Conservation (phyloP, 2,888 invertebrate species). For the Agonopterix alstromeriana region DNA sequence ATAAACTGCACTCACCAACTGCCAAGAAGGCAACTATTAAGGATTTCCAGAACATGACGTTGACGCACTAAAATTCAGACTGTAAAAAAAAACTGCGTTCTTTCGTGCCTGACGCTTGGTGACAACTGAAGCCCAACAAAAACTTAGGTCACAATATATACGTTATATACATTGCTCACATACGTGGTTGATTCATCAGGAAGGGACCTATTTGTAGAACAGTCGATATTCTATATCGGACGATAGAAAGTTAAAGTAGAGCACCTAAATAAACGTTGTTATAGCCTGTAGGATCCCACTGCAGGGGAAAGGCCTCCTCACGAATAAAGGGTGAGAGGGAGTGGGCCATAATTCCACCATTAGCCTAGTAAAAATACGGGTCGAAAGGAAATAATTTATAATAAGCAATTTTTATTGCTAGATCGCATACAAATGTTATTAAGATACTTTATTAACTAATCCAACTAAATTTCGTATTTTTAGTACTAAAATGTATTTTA, state of each 20-base stretch:
- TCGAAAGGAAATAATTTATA: too few species aligned
- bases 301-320: too few species aligned
- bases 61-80: neutral
- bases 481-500: too few species aligned
- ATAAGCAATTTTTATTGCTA: too few species aligned
- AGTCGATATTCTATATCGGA: neutral
- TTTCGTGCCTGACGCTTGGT: neutral
- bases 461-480: too few species aligned
- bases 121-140: conserved; percentile 3
- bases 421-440: too few species aligned
- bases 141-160: conserved; percentile 7
- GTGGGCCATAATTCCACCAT: too few species aligned
- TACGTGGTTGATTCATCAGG: conserved; percentile 4
- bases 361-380: too few species aligned
- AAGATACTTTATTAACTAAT: too few species aligned
- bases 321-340: too few species aligned
- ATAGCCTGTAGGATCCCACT: too few species aligned
- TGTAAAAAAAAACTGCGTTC: neutral
- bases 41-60: conserved; percentile 6
- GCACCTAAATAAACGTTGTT: too few species aligned
- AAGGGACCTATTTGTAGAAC: neutral
- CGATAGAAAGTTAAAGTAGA: neutral
- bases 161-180: neutral
- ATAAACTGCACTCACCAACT: conserved; percentile 7
- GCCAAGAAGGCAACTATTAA: conserved; percentile 4